Conservation (phyloP, 2,113 vertebrate genomes). For the Limnothrissa miodon region DNA sequence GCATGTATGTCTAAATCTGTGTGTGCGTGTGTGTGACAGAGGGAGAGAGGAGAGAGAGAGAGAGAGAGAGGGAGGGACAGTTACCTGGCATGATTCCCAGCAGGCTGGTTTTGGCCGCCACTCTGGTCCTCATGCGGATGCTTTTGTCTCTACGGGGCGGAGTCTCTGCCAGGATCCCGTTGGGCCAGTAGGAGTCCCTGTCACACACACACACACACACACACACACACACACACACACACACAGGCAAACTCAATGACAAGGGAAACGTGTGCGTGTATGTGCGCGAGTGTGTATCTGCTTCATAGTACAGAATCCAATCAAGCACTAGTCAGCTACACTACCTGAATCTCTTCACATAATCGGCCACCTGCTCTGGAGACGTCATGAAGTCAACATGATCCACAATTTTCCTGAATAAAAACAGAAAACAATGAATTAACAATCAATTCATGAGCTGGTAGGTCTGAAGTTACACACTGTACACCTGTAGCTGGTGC, state of each 20-base stretch:
- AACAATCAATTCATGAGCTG: too few relatives aligned
- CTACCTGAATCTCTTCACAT: slow-evolving; percentile 97
- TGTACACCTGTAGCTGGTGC: too few relatives aligned
- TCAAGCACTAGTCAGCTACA: neutral
- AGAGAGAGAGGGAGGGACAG: neutral
- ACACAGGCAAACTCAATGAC: neutral
- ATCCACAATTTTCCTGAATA: slow-evolving; percentile 94
- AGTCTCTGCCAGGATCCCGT: slow-evolving; percentile 92
- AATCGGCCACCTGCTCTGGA: slow-evolving; percentile 96
- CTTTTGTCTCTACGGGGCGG: slow-evolving; percentile 86
- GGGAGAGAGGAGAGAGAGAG: slow-evolving; percentile 8
- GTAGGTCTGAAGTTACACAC: too few relatives aligned
- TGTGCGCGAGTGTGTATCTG: neutral
- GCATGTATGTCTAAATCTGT: neutral
- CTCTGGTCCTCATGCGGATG: slow-evolving; percentile 92
- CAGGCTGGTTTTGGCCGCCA: slow-evolving; percentile 93
- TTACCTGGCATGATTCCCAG: slow-evolving; percentile 96
- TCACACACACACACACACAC: slow-evolving; percentile 17
- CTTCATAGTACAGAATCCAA: neutral
- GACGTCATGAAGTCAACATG: slow-evolving; percentile 97
- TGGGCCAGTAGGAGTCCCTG: slow-evolving; percentile 98
- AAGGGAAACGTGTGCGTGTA: too few relatives aligned
- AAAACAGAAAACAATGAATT: slow-evolving; percentile 42
- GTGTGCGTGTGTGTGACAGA: neutral
- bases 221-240: slow-evolving; percentile 28